Evolutionary conservation across 2,888 invertebrate species (phyloP).

Genomic region (Caenorhabditis zanzibari): DNA sequence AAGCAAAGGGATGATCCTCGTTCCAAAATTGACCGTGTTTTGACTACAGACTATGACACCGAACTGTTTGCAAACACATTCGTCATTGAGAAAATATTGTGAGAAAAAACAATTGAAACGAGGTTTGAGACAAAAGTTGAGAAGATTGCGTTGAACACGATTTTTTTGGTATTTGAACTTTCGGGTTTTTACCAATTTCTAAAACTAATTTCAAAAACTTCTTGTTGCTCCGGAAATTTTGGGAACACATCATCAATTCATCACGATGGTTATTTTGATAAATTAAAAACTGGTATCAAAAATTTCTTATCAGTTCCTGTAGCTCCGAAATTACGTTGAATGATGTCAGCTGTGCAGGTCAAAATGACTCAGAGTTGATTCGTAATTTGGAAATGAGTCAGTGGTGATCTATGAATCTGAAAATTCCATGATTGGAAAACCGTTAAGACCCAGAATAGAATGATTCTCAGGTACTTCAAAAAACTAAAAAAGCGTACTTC

Average conservation of each 20-base stretch:
- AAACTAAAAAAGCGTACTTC: too few species aligned
- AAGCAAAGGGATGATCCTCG: slow-evolving; percentile 10
- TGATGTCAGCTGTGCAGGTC: slow-evolving; percentile 15
- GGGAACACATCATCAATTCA: slow-evolving; percentile 7
- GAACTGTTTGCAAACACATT: slow-evolving; percentile 16
- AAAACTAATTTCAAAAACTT: too few species aligned
- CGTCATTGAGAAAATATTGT: slow-evolving; percentile 8
- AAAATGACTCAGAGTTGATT: not conserved
- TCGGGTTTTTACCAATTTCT: too few species aligned
- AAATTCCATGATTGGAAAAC: too few species aligned
- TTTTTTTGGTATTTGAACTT: not conserved
- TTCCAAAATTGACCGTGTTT: slow-evolving; percentile 21
- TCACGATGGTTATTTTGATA: not conserved
- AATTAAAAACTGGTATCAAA: not conserved
- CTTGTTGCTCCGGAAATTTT: too few species aligned
- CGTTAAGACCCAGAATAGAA: too few species aligned
- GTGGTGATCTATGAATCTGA: not conserved
- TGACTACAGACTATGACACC: slow-evolving; percentile 39
- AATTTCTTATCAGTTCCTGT: slow-evolving; percentile 28
- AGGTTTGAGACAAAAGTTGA: not conserved
- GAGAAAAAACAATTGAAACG: not conserved
- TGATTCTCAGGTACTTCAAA: too few species aligned
- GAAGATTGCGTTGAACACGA: not conserved
- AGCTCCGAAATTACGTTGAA: not conserved
- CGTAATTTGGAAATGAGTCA: not conserved